These are phyloP conservation scores for Hylaeus volcanicus DNA, from an alignment of 1,140 invertebrate genomes.

Conservation along the genomic window DNA sequence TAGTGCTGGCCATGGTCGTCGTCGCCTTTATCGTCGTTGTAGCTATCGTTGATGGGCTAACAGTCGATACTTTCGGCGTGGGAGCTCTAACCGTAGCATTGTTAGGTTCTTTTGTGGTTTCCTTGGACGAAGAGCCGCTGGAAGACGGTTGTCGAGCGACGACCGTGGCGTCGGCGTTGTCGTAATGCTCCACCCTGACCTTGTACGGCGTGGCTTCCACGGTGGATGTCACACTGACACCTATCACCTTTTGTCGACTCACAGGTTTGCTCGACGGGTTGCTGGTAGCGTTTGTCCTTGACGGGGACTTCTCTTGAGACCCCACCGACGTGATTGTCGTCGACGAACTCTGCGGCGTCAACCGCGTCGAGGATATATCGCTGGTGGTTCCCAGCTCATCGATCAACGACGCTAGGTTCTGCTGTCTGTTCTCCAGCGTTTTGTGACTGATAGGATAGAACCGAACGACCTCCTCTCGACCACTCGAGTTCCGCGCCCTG, in stretches of 20 bases:
- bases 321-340: constrained; percentile 15
- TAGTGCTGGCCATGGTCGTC: constrained; percentile 29
- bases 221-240: constrained; percentile 77
- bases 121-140: not conserved
- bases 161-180: constrained; percentile 36
- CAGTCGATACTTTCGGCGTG: constrained; percentile 46
- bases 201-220: constrained; percentile 78
- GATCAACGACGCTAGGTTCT: constrained; percentile 67
- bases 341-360: constrained; percentile 21
- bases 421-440: constrained; percentile 68
- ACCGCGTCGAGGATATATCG: constrained; percentile 52
- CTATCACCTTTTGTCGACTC: constrained; percentile 75
- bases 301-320: not conserved
- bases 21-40: constrained; percentile 26
- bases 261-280: constrained; percentile 16
- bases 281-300: constrained; percentile 38
- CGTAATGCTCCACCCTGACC: constrained; percentile 76
- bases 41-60: constrained; percentile 26
- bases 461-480: constrained; percentile 59
- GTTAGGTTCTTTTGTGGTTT: constrained; percentile 32
- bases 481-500: constrained; percentile 57
- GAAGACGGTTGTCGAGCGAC: constrained; percentile 44
- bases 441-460: constrained; percentile 76
- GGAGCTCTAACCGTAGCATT: constrained; percentile 20
- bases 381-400: constrained; percentile 68